These are phyloP conservation scores for Anabas testudineus DNA, from an alignment of 2,797 vertebrate species.

Conservation along the genomic window DNA sequence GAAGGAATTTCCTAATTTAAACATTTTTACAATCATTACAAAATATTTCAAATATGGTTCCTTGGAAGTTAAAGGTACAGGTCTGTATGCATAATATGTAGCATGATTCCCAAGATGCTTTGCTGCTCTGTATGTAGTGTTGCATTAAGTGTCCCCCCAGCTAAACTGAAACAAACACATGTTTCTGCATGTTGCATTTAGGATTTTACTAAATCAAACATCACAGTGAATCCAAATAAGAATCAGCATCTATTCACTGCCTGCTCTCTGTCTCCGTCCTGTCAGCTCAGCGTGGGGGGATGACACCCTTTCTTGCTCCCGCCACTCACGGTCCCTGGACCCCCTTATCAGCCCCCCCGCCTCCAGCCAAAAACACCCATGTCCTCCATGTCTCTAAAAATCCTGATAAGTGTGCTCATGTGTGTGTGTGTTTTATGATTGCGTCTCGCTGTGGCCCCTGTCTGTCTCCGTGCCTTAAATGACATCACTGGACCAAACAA, in stretches of 20 bases:
- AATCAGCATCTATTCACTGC: background rate
- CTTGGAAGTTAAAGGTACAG: too few species aligned
- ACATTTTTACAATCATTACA: too few species aligned
- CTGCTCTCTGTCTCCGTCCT: conserved; percentile 22
- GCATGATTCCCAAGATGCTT: too few species aligned
- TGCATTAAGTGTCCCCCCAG: too few species aligned
- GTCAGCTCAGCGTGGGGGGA: conserved; percentile 8
- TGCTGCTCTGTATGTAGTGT: too few species aligned
- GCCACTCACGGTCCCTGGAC: background rate
- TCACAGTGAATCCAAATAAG: background rate
- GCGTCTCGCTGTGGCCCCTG: conserved; percentile 45
- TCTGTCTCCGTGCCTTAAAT: conserved; percentile 54
- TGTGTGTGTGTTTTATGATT: conserved; percentile 28
- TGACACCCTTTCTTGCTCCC: background rate
- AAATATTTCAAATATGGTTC: too few species aligned
- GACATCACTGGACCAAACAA: conserved; percentile 65
- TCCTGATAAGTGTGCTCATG: conserved; percentile 86
- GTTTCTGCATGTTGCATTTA: too few species aligned
- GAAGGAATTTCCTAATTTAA: too few species aligned
- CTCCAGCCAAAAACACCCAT: conserved; percentile 58
- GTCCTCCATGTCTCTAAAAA: conserved; percentile 69
- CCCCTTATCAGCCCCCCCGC: conserved; percentile 67
- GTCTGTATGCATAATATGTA: too few species aligned
- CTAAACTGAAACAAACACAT: too few species aligned
- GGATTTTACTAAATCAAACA: too few species aligned